Base-by-base conservation (phyloP, 1,140 invertebrate species). In the Aphidius gifuensis region DNA sequence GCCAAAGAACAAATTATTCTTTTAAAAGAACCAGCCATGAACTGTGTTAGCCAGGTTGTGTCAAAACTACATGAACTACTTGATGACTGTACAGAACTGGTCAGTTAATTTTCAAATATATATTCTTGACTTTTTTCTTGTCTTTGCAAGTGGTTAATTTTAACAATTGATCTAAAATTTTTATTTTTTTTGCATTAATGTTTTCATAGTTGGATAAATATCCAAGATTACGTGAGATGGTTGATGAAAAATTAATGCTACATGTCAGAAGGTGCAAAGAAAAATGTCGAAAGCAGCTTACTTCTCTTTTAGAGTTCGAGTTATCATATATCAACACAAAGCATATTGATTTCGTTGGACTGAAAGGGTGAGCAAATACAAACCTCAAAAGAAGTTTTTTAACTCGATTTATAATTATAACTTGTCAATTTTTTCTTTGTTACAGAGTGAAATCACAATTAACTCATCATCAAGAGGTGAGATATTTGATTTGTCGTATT, bases 261-360 rank as follows among this genome's bases (percentile, higher is more conserved):
- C 87, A 96, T 74, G 89, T 99, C 68, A 87, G 97, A 66, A 92
- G 98, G 75, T 86, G 92, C 66, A 97, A 99, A 79, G 93, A 97
- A 78, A 81, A 88, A 70, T 96, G 96, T 79, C 99, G 99, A 83
- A 94, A 98, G 62, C 96, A 99, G 79, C 87, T 99, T 38, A 83
- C 93, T 49, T 82, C 98, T 64, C 83, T 99, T 48, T 94, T 98
- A 51, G 96, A 99, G 77, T 95, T 95, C 75, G 97, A 99, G 83
- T 84, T 99, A 62, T 95, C 97, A 7, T 99, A 99, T 80, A 99
- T 99, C 94, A 99, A 99, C 81, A 99, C 98, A 46, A 99, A 99
- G 83, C 98, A 99, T 77, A 97, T 99, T 85, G 98, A 99, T 84
- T 99, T 99, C 81, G 97, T 98, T 77, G 96, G 96, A 68, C 98